Percentiles rank a stretch among this genome's conserved stretches.
Conservation (phyloP, 1,140 invertebrate species). For the Eufriesea mexicana region DNA sequence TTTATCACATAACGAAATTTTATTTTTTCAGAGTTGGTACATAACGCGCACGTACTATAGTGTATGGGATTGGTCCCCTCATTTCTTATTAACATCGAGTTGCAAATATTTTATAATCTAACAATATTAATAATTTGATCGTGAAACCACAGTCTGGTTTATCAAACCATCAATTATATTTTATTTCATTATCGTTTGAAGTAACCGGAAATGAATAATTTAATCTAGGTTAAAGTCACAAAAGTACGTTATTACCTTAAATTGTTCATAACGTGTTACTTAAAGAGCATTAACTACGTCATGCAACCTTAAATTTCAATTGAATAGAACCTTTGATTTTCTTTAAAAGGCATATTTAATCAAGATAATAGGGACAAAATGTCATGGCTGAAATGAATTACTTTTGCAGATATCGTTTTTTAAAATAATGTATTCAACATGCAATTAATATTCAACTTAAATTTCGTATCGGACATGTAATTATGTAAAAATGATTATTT, state of each 20-base stretch:
- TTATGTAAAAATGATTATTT: neutral
- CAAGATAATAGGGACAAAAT: constrained; percentile 10
- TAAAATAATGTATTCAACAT: neutral
- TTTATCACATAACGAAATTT: neutral
- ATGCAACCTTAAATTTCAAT: neutral
- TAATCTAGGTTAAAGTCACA: no score
- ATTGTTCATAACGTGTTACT: neutral
- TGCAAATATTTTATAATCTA: no score
- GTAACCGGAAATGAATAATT: no score
- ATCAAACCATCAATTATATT: no score
- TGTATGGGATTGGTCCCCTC: neutral
- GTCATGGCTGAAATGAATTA: neutral
- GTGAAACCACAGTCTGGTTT: no score
- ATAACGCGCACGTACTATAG: neutral
- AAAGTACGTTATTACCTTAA: no score
- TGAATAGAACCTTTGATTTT: constrained; percentile 26
- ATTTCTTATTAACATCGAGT: neutral
- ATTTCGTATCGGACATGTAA: neutral
- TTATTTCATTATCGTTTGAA: no score
- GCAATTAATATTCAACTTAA: neutral
- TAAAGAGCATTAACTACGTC: no score
- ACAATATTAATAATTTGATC: neutral
- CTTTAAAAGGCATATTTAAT: neutral
- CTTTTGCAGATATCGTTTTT: constrained; percentile 6
- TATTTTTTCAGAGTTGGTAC: neutral